These are phyloP conservation scores for Eidolon dupreanum DNA, from an alignment of 2,797 vertebrate genomes.

Conservation along the genomic window DNA sequence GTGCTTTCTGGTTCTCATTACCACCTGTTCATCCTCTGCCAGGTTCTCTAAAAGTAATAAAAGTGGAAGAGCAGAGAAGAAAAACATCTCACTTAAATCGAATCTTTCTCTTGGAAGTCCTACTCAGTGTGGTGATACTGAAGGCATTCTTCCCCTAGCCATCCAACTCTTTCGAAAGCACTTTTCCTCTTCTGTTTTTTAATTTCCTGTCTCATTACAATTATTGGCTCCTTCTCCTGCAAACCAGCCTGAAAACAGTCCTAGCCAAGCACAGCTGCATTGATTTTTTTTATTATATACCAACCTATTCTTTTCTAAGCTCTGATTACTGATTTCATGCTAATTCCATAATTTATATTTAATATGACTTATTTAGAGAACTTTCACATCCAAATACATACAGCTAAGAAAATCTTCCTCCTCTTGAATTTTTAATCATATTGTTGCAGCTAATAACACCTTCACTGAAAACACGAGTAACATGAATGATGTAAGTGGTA, in stretches of 20 bases:
- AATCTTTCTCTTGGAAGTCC: constrained; percentile 16
- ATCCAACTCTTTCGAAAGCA: background rate
- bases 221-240: constrained; percentile 23
- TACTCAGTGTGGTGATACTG: background rate
- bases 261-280: background rate
- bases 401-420: background rate
- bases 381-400: background rate
- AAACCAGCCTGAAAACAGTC: background rate
- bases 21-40: background rate
- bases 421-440: background rate
- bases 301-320: background rate
- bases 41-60: background rate
- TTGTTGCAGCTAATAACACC: background rate
- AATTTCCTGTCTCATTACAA: constrained; percentile 53
- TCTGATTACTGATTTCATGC: constrained; percentile 25
- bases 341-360: background rate
- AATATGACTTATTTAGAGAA: background rate
- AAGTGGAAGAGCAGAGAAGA: background rate
- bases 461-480: background rate
- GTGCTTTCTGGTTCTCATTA: background rate
- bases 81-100: constrained; percentile 12
- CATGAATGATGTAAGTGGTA: background rate
- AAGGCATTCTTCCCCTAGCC: background rate
- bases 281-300: background rate
- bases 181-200: constrained; percentile 33